phyloP scores from a whole-genome alignment of 2,888 invertebrate species.

The Drosophila antonietae region DNA sequence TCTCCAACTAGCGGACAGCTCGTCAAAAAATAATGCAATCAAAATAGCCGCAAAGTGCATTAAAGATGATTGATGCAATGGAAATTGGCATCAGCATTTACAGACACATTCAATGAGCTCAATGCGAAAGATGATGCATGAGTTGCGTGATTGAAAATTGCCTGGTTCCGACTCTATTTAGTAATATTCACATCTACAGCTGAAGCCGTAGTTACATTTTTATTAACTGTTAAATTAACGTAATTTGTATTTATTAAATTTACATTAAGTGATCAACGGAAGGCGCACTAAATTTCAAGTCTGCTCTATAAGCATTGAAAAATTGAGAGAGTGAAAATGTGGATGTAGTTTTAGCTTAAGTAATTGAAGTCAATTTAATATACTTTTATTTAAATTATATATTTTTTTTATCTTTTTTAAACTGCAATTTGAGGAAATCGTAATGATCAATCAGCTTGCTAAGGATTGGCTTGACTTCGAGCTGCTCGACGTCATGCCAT shows the following conservation, averaged over 20 bases:
- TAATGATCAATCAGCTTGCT: too few relatives aligned
- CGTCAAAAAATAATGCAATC: slow-evolving; percentile 55
- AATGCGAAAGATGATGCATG: slow-evolving; percentile 19
- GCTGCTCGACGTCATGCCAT: too few relatives aligned
- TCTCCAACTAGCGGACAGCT: slow-evolving; percentile 45
- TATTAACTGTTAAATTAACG: neutral
- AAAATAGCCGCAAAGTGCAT: slow-evolving; percentile 51
- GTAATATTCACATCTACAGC: slow-evolving; percentile 5
- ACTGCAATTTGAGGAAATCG: too few relatives aligned
- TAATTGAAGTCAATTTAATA: too few relatives aligned
- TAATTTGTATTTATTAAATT: slow-evolving; percentile 1
- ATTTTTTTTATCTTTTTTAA: too few relatives aligned
- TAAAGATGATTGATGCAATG: slow-evolving; percentile 61
- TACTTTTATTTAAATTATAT: too few relatives aligned
- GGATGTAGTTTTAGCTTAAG: neutral
- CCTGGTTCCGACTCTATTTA: slow-evolving; percentile 2
- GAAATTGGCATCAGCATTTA: slow-evolving; percentile 40
- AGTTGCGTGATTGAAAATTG: slow-evolving; percentile 37
- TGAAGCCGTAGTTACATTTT: neutral
- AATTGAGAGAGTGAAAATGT: neutral
- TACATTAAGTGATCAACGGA: neutral
- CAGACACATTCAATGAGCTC: slow-evolving; percentile 27
- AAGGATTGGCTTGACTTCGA: too few relatives aligned
- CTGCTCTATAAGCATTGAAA: neutral
- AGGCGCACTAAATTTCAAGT: neutral